Conservation (phyloP, 2,113 vertebrate genomes). For the Panthera uncia region DNA sequence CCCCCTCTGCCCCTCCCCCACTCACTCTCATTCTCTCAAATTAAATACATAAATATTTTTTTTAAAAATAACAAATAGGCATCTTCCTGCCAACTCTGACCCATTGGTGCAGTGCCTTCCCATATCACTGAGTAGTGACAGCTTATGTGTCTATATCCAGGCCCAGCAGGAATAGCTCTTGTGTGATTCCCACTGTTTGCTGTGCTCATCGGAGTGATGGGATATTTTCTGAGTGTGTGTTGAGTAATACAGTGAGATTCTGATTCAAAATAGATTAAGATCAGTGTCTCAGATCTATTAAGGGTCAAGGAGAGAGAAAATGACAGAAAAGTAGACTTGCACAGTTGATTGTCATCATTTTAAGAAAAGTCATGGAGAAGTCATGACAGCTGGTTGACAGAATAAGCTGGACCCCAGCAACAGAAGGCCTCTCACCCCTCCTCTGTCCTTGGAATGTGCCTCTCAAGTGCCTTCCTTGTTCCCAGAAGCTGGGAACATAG, state of each 20-base stretch:
- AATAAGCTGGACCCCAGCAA: not conserved
- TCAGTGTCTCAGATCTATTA: not conserved
- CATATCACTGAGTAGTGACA: not conserved
- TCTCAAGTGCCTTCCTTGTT: not conserved
- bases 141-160: not conserved
- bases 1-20: no score
- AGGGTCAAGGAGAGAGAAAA: not conserved
- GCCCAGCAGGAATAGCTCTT: not conserved
- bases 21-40: no score
- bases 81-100: not conserved
- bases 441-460: not conserved
- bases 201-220: not conserved
- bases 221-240: not conserved
- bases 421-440: not conserved
- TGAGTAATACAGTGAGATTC: not conserved
- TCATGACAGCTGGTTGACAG: not conserved
- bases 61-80: not conserved
- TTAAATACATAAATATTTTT: no score
- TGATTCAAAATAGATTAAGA: not conserved
- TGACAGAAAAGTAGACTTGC: not conserved
- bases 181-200: not conserved
- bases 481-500: not conserved
- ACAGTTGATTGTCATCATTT: rapidly evolving
- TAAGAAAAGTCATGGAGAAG: not conserved
- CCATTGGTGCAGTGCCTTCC: not conserved